Conservation (phyloP, 2,113 vertebrate genomes). For the Malurus elegans region DNA sequence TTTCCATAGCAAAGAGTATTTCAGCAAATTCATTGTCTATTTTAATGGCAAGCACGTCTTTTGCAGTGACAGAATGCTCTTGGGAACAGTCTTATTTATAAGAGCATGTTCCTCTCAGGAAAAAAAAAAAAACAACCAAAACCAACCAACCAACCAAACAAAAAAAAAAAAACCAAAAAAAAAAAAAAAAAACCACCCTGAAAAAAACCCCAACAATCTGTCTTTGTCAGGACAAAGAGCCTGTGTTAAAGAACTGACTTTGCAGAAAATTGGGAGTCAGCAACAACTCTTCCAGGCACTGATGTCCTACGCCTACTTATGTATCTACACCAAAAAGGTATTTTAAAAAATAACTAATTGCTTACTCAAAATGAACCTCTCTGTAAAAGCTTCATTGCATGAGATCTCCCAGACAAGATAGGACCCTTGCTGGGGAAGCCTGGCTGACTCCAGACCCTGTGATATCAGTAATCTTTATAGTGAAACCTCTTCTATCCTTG, state of each 20-base stretch:
- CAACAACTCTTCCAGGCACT: background rate
- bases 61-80: background rate
- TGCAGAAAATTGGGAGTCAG: background rate
- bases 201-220: too few species aligned
- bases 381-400: background rate
- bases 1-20: background rate
- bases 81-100: background rate
- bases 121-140: background rate
- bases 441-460: background rate
- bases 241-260: background rate
- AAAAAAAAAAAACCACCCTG: too few species aligned
- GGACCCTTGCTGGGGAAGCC: background rate
- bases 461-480: background rate
- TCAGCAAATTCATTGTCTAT: background rate
- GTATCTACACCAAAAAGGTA: background rate
- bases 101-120: background rate
- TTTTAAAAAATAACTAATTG: background rate
- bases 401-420: background rate
- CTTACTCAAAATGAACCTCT: background rate
- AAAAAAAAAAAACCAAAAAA: too few species aligned
- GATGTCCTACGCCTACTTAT: background rate
- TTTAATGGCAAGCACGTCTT: background rate
- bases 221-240: background rate
- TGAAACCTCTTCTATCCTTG: background rate
- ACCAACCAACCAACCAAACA: background rate